Evolutionary conservation across 2,113 vertebrate genomes (phyloP).

Genomic region (Rutilus rutilus): DNA sequence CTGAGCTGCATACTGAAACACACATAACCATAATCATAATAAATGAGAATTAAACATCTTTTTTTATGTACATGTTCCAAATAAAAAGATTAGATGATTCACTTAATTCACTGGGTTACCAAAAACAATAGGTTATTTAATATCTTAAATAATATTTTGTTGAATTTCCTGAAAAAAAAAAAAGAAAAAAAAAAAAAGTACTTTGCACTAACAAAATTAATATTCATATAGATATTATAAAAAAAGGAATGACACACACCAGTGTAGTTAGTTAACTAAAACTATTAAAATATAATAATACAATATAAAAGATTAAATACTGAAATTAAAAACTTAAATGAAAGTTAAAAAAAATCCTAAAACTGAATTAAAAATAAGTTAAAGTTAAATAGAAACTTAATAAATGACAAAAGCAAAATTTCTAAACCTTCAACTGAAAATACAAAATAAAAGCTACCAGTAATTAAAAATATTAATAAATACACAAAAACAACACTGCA

Average conservation of each 20-base stretch:
- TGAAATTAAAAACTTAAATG: neutral
- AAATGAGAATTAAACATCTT: neutral
- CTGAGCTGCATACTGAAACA: conserved; percentile 83
- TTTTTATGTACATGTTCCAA: neutral
- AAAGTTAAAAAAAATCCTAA: too few relatives aligned
- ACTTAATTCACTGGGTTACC: neutral
- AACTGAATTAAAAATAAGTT: neutral
- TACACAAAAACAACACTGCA: conserved; percentile 35
- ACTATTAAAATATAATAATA: neutral
- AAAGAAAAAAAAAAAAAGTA: neutral
- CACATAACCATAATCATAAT: neutral
- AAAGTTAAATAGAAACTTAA: neutral
- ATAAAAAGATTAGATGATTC: neutral
- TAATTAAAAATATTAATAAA: neutral
- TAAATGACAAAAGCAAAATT: neutral
- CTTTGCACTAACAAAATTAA: conserved; percentile 62
- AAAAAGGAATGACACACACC: neutral
- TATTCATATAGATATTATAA: neutral
- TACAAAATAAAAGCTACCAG: neutral
- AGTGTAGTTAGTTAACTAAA: neutral
- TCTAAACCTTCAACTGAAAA: neutral
- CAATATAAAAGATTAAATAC: neutral
- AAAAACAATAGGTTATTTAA: neutral
- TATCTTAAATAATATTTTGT: too few relatives aligned
- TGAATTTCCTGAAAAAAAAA: too few relatives aligned